Percentiles rank a stretch among this genome's conserved stretches.
phyloP scores from a whole-genome alignment of 1,140 invertebrate species.

The Teleogryllus occipitalis region DNA sequence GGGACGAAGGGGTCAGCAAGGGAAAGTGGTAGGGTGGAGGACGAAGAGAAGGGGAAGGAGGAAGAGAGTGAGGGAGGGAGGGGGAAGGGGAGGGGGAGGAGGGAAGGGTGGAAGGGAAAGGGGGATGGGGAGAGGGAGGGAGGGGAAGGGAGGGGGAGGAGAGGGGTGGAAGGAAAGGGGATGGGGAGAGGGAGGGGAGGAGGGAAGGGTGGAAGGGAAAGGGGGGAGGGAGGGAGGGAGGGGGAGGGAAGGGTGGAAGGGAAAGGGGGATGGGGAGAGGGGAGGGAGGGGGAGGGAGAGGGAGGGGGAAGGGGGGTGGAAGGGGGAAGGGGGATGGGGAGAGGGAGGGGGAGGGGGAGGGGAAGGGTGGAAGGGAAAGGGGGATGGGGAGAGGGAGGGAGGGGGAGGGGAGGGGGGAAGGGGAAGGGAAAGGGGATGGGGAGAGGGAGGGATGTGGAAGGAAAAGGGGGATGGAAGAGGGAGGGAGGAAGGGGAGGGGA shows the following conservation, averaged over 20 bases:
- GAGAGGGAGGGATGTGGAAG: neutral
- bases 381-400: neutral
- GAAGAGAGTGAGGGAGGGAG: neutral
- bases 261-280: neutral
- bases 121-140: neutral
- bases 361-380: neutral
- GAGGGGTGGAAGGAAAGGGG: neutral
- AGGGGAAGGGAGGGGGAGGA: too few species aligned
- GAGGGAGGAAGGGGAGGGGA: neutral
- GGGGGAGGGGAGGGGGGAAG: neutral
- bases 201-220: neutral
- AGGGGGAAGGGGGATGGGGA: neutral
- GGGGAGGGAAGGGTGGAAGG: neutral
- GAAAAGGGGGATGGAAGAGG: neutral
- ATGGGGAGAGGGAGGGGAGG: neutral
- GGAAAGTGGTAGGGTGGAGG: fast-evolving
- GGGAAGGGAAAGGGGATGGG: neutral
- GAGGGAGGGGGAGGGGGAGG: neutral
- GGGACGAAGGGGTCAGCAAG: neutral
- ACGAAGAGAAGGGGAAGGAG: neutral
- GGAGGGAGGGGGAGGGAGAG: neutral
- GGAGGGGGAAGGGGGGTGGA: neutral
- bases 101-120: too few species aligned
- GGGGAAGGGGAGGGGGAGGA: neutral
- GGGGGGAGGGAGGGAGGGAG: neutral